Evolutionary conservation across 23 tunicate genomes (phyloP), one percentile per base, ranked within the genome.

Genomic region (Trididemnum miniatum): DNA sequence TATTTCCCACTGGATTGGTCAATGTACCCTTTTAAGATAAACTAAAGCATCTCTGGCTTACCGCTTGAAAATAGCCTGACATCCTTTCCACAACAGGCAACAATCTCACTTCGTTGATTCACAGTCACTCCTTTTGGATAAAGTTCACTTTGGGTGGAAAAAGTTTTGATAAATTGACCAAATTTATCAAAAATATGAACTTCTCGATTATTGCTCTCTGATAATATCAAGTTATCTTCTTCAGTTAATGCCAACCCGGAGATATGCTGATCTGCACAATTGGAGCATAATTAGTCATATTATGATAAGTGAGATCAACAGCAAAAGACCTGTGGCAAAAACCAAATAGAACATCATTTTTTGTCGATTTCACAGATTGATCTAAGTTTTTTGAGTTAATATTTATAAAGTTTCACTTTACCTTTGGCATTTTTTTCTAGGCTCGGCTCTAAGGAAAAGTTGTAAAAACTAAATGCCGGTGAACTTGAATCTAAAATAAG

Each of bases 21-120:
- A n/a, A n/a, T n/a, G n/a, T n/a, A n/a, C n/a, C n/a, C n/a, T n/a
- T n/a, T n/a, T n/a, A n/a, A n/a, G n/a, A n/a, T n/a, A n/a, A n/a
- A n/a, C n/a, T n/a, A n/a, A 71, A 33, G 27, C 20, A 24, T 59
- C 25, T 62, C 29, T 32, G 0, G 32, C 87, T 51, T 31, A 91
- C 97, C 81, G 31, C 31, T 81, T 20, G 82, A 51, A 66, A 74
- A 91, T 1, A 91, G 62, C 52, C 89, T 71, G 25, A 91, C 86
- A 35, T 84, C 86, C 25, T 82, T 89, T 66, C 97, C 97, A 44
- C 97, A 91, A 71, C 97, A 91, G 29, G 86, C 97, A 0, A 89
- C 73, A 30, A 91, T 77, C 1, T 82, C 73, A 44, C 59, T 32
- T 3, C 57, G 37, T 34, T 27, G 23, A 1, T 89, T 86, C 35